Conservation (phyloP, 2,888 invertebrate species). For the Abrostola tripartita region DNA sequence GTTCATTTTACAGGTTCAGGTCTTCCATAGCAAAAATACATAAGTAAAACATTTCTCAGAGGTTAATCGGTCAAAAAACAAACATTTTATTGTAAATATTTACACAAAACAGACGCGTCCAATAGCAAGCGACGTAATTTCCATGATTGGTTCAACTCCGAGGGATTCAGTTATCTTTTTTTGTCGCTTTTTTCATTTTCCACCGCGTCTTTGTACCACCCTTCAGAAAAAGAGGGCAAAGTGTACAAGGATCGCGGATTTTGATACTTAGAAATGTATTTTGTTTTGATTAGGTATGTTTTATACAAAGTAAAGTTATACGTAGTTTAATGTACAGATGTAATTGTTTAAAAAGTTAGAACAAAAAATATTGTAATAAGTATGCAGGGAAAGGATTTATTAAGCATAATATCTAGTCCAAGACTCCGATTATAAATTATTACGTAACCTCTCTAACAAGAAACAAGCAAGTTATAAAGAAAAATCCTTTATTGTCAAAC, state of each 20-base stretch:
- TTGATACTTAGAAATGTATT: slow-evolving; percentile 68
- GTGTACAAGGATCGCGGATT: slow-evolving; percentile 47
- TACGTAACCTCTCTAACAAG: too few species aligned
- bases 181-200: slow-evolving; percentile 78
- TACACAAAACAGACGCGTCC: slow-evolving; percentile 51
- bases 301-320: too few species aligned
- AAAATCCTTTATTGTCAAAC: too few species aligned
- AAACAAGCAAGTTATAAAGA: too few species aligned
- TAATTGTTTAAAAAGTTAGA: too few species aligned
- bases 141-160: slow-evolving; percentile 80
- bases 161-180: slow-evolving; percentile 79
- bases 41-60: neutral
- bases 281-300: neutral
- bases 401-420: too few species aligned
- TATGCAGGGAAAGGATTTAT: too few species aligned
- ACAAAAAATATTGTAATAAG: too few species aligned
- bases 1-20: too few species aligned
- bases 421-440: too few species aligned
- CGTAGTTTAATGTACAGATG: too few species aligned
- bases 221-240: slow-evolving; percentile 81
- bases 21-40: neutral
- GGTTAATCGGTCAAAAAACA: slow-evolving; percentile 23
- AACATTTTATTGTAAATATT: slow-evolving; percentile 40
- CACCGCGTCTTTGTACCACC: slow-evolving; percentile 81
- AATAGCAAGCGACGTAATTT: slow-evolving; percentile 75